Percentiles rank a stretch among this genome's conserved stretches.
Evolutionary conservation across 2,888 invertebrate species (phyloP).

Genomic region (Galerucella nymphaeae): DNA sequence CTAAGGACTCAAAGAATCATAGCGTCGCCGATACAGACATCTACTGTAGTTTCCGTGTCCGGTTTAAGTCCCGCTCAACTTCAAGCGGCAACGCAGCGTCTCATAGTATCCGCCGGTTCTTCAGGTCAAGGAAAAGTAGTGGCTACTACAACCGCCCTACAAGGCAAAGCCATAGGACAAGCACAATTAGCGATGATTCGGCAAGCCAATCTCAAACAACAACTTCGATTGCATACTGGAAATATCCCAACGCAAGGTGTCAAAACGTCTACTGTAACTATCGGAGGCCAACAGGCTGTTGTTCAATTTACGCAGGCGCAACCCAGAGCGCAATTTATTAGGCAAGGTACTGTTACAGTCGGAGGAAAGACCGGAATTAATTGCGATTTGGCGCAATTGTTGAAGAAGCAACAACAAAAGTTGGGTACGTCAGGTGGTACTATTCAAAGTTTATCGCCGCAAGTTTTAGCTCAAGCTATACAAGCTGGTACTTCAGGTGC

Average conservation of each 20-base stretch:
- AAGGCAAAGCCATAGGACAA: conserved; percentile 68
- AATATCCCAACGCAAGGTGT: conserved; percentile 51
- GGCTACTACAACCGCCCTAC: conserved; percentile 52
- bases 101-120: conserved; percentile 61
- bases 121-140: conserved; percentile 59
- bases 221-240: conserved; percentile 59
- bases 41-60: conserved; percentile 62
- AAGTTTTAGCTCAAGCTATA: conserved; percentile 63
- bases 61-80: conserved; percentile 61
- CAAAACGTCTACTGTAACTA: conserved; percentile 61
- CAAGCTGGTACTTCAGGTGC: conserved; percentile 68
- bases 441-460: conserved; percentile 61
- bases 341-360: conserved; percentile 62
- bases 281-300: conserved; percentile 58
- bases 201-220: conserved; percentile 65
- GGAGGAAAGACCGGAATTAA: conserved; percentile 60
- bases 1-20: conserved; percentile 61
- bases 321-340: conserved; percentile 59
- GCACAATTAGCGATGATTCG: conserved; percentile 73
- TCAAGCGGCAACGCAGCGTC: conserved; percentile 66
- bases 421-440: conserved; percentile 54
- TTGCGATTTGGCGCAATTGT: conserved; percentile 67
- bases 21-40: conserved; percentile 61
- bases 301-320: conserved; percentile 64
- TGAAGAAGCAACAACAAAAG: conserved; percentile 65